Evolutionary conservation across 2,888 invertebrate species (phyloP).

Genomic region (Sturmia bella): DNA sequence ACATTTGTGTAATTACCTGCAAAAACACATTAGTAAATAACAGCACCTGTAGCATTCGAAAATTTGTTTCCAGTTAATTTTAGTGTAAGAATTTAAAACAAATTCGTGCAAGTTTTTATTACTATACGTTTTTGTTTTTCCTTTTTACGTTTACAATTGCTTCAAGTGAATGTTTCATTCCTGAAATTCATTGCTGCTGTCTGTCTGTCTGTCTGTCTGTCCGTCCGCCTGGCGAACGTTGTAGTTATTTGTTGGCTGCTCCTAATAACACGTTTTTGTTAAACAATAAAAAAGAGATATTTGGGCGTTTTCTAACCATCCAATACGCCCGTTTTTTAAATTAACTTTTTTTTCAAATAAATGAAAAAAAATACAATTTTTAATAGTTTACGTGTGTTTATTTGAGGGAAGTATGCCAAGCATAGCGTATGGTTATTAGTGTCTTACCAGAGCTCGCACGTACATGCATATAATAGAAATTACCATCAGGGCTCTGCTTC

Average conservation of each 20-base stretch:
- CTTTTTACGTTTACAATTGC: conserved; percentile 28
- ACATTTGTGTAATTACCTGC: conserved; percentile 37
- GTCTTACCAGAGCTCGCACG: too few relatives aligned
- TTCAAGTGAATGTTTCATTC: conserved; percentile 38
- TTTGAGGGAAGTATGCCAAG: conserved; percentile 19
- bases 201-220: not conserved
- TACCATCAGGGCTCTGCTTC: too few relatives aligned
- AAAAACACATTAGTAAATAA: not conserved
- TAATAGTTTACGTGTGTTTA: conserved; percentile 37
- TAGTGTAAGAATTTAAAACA: conserved; percentile 36
- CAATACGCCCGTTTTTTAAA: conserved; percentile 57
- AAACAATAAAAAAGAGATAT: conserved; percentile 60
- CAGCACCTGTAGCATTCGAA: not conserved
- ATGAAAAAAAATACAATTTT: conserved; percentile 29
- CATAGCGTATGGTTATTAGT: not conserved
- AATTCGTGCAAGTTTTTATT: conserved; percentile 12
- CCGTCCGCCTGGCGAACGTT: conserved; percentile 5
- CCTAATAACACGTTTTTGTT: conserved; percentile 59
- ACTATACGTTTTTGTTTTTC: too few relatives aligned
- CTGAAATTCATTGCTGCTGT: conserved; percentile 7
- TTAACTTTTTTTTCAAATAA: conserved; percentile 22
- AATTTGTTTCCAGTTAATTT: not conserved
- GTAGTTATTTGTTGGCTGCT: conserved; percentile 41
- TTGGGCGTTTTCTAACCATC: conserved; percentile 65
- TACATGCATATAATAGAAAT: too few relatives aligned